phyloP scores from a whole-genome alignment of 1,140 invertebrate species.

The Caerostris darwini region DNA sequence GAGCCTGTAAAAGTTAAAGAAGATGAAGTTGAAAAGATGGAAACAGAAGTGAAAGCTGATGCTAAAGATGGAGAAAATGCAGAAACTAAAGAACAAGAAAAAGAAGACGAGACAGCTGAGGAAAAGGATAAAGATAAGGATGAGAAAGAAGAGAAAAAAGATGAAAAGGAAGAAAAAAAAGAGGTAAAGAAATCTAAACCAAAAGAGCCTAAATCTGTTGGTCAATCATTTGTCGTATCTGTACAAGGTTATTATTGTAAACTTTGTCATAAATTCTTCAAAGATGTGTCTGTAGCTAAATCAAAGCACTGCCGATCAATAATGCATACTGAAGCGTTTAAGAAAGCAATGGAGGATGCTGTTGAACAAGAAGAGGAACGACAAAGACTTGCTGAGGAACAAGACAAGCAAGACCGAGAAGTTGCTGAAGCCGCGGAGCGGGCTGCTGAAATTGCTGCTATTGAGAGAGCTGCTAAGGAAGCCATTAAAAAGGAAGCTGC shows the following conservation, averaged over 20 bases:
- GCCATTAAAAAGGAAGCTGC: constrained; percentile 57
- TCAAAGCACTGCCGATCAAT: constrained; percentile 72
- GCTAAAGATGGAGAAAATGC: constrained; percentile 13
- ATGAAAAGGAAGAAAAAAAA: constrained; percentile 70
- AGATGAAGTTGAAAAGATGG: constrained; percentile 27
- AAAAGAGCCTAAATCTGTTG: constrained; percentile 68
- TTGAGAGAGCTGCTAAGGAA: constrained; percentile 65
- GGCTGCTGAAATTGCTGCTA: constrained; percentile 71
- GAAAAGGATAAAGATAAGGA: constrained; percentile 77
- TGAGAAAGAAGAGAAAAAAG: constrained; percentile 74
- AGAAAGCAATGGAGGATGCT: constrained; percentile 67
- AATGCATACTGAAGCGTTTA: constrained; percentile 70
- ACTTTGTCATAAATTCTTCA: constrained; percentile 76
- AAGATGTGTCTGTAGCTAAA: constrained; percentile 74
- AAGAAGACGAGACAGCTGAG: constrained; percentile 34
- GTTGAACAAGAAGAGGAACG: constrained; percentile 73
- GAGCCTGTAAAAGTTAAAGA: constrained; percentile 73
- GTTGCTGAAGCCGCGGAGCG: constrained; percentile 76
- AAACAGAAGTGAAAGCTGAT: constrained; percentile 35
- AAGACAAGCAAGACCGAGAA: constrained; percentile 79
- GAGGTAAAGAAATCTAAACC: constrained; percentile 60
- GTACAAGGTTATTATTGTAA: constrained; percentile 77
- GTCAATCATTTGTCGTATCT: constrained; percentile 71
- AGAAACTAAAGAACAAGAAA: constrained; percentile 57
- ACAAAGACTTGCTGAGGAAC: constrained; percentile 72